These are phyloP conservation scores for Ostrea edulis DNA, from an alignment of 1,140 invertebrate species.

Conservation along the genomic window DNA sequence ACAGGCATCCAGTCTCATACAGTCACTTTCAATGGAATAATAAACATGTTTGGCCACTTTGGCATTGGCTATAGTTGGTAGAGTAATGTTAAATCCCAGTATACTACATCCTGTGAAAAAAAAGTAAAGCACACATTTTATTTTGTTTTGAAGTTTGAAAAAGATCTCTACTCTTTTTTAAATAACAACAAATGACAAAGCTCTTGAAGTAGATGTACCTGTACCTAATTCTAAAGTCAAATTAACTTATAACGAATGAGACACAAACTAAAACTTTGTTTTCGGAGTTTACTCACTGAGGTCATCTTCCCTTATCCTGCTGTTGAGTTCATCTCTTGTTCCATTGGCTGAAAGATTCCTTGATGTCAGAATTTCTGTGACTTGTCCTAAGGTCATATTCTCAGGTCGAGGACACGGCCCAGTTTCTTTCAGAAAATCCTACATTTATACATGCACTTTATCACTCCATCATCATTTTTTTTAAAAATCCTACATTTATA, in stretches of 20 bases:
- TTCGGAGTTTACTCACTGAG: slow-evolving; percentile 44
- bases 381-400: slow-evolving; percentile 51
- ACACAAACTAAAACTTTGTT: too few species aligned
- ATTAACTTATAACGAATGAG: too few species aligned
- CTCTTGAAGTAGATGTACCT: too few species aligned
- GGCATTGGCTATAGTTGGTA: slow-evolving; percentile 46
- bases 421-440: slow-evolving; percentile 52
- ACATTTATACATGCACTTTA: not conserved
- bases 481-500: slow-evolving; percentile 41
- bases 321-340: slow-evolving; percentile 41
- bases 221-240: too few species aligned
- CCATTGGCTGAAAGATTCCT: slow-evolving; percentile 52
- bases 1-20: slow-evolving; percentile 63
- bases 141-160: too few species aligned
- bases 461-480: not conserved
- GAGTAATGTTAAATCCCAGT: slow-evolving; percentile 44
- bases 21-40: slow-evolving; percentile 54
- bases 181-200: too few species aligned
- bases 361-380: slow-evolving; percentile 49
- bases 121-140: not conserved
- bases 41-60: slow-evolving; percentile 51
- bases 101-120: slow-evolving; percentile 45
- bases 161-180: too few species aligned
- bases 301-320: slow-evolving; percentile 49
- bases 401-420: slow-evolving; percentile 62